phyloP scores from a whole-genome alignment of 2,797 vertebrate species.

The Ctenochaetus hawaiiensis region DNA sequence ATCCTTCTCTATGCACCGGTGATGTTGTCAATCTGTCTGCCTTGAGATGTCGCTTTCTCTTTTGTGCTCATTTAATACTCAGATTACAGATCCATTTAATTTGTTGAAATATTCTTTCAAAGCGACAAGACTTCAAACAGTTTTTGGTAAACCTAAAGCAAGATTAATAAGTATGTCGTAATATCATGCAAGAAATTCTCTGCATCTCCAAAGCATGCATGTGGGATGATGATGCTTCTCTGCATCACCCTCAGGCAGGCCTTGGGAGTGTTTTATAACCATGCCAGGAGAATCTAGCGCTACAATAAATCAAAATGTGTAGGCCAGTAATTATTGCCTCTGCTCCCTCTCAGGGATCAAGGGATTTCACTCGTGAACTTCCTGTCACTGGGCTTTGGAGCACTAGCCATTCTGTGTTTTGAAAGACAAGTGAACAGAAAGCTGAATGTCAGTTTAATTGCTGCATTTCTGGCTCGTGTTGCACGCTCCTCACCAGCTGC shows the following conservation, averaged over 20 bases:
- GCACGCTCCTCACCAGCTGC: slow-evolving; percentile 58
- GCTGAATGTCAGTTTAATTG: slow-evolving; percentile 80
- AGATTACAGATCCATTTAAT: slow-evolving; percentile 16
- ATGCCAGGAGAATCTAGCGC: slow-evolving; percentile 48
- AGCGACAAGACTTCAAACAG: background rate
- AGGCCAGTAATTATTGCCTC: slow-evolving; percentile 76
- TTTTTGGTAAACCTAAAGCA: slow-evolving; percentile 29
- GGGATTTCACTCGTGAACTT: slow-evolving; percentile 75
- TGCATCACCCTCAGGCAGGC: slow-evolving; percentile 41
- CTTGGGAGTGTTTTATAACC: slow-evolving; percentile 63
- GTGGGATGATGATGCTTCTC: slow-evolving; percentile 42
- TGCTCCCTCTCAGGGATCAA: slow-evolving; percentile 56
- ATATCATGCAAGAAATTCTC: slow-evolving; percentile 33
- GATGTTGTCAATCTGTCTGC: slow-evolving; percentile 54
- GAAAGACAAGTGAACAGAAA: slow-evolving; percentile 78
- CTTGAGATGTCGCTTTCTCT: slow-evolving; percentile 6
- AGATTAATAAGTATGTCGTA: slow-evolving; percentile 16
- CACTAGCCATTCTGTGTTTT: slow-evolving; percentile 61
- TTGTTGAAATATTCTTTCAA: slow-evolving; percentile 16
- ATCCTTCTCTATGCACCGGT: slow-evolving; percentile 38
- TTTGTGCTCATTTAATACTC: slow-evolving; percentile 10
- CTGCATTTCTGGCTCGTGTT: slow-evolving; percentile 61
- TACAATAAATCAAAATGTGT: slow-evolving; percentile 73
- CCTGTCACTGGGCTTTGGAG: slow-evolving; percentile 52
- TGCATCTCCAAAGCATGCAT: slow-evolving; percentile 9